phyloP scores from a whole-genome alignment of 1,140 invertebrate genomes.

The Melanaphis sacchari region DNA sequence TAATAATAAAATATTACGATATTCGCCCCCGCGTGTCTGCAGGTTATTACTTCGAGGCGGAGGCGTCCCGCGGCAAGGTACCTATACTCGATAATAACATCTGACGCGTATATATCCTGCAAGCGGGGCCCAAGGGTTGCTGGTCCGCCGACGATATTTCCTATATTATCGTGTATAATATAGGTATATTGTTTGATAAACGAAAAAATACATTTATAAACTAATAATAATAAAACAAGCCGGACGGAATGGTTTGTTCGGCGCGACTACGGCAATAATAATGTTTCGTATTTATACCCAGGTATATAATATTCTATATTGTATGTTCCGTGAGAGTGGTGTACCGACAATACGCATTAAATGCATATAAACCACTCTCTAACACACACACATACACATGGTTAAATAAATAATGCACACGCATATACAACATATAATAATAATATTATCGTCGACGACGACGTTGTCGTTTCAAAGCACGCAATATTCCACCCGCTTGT shows the following conservation, averaged over 20 bases:
- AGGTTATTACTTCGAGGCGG: too few relatives aligned
- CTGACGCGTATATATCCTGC: neutral
- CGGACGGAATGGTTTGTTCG: neutral
- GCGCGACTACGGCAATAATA: neutral
- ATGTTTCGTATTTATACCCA: neutral
- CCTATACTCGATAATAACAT: neutral
- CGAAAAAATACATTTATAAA: neutral
- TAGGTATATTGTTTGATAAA: neutral
- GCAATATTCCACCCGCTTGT: conserved; percentile 26
- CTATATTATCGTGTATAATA: neutral
- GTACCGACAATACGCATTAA: neutral
- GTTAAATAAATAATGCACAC: neutral
- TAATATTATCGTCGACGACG: neutral
- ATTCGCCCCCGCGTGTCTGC: conserved; percentile 29
- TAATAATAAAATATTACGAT: neutral
- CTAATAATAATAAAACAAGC: neutral
- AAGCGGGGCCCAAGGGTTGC: neutral
- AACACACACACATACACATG: neutral
- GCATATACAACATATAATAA: neutral
- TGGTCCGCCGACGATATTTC: neutral
- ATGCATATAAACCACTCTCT: neutral
- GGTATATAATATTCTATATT: neutral
- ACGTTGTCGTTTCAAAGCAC: neutral
- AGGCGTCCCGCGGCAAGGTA: neutral
- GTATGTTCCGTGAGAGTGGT: neutral